phyloP scores from a whole-genome alignment of 2,113 vertebrate species.

The Mohoua ochrocephala region DNA sequence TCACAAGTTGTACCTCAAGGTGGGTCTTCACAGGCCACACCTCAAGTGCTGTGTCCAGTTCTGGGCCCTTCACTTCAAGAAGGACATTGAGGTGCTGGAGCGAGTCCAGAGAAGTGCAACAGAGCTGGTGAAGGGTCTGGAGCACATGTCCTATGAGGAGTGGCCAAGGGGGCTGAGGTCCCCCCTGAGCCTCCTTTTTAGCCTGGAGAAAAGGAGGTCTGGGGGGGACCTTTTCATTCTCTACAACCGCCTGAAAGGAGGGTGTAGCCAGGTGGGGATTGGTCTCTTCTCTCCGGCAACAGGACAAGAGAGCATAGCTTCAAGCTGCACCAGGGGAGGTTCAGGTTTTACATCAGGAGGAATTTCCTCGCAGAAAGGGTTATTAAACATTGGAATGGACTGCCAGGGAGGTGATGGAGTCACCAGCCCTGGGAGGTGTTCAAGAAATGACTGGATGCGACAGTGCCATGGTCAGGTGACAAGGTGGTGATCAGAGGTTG shows the following conservation, averaged over 20 bases:
- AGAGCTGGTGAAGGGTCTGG: not conserved
- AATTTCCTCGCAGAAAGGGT: not conserved
- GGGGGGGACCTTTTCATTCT: no score
- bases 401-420: not conserved
- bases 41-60: not conserved
- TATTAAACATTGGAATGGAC: not conserved
- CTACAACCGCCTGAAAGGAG: rapidly evolving
- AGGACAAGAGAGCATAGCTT: not conserved
- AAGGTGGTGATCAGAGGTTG: not conserved
- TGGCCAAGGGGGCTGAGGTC: not conserved
- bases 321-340: not conserved
- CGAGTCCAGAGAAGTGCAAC: not conserved
- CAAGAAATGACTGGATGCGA: not conserved
- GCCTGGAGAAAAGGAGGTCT: not conserved
- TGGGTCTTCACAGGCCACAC: not conserved
- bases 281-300: not conserved
- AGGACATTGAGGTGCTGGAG: not conserved
- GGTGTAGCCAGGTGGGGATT: rapidly evolving
- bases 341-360: not conserved
- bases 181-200: not conserved
- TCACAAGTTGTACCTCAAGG: not conserved
- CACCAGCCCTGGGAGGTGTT: not conserved
- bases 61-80: not conserved
- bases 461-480: not conserved
- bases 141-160: not conserved